A percentile compares a stretch with the other conserved stretches of the same genome.
These are phyloP conservation scores for Pandion haliaetus DNA, from an alignment of 2,113 vertebrate genomes.

Conservation along the genomic window DNA sequence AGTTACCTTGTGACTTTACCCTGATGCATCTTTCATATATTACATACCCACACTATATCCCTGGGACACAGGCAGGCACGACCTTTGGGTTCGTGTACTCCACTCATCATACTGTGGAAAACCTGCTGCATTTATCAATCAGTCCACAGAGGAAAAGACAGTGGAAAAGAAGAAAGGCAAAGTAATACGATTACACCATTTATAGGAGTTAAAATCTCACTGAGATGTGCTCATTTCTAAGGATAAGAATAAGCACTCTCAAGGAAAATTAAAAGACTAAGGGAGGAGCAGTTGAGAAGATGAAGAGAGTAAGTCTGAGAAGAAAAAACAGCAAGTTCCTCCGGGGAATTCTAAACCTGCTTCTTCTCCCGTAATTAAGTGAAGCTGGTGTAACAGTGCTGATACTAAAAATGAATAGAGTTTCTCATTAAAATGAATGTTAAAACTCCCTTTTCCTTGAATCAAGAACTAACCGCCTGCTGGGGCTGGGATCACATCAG, in stretches of 20 bases:
- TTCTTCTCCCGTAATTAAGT: conserved; percentile 40
- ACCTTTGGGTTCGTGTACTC: neutral
- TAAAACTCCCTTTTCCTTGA: neutral
- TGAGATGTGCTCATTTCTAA: neutral
- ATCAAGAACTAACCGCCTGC: neutral
- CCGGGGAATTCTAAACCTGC: conserved; percentile 37
- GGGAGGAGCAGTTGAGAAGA: neutral
- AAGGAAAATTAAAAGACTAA: conserved; percentile 17
- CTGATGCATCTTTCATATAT: neutral
- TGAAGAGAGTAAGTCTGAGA: conserved; percentile 6
- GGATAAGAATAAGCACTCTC: conserved; percentile 7
- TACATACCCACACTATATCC: neutral
- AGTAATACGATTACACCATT: neutral
- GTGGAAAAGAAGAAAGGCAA: neutral
- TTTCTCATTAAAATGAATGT: neutral
- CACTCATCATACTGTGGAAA: neutral
- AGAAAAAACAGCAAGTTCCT: conserved; percentile 4
- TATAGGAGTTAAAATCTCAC: neutral
- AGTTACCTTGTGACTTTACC: neutral
- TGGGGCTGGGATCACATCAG: neutral
- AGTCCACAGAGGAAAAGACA: neutral
- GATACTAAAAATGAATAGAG: conserved; percentile 36
- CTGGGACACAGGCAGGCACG: neutral
- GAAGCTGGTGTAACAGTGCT: neutral
- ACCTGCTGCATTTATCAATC: neutral